Base-by-base conservation (phyloP, 2,888 invertebrate species). In the Plagodis dolabraria region DNA sequence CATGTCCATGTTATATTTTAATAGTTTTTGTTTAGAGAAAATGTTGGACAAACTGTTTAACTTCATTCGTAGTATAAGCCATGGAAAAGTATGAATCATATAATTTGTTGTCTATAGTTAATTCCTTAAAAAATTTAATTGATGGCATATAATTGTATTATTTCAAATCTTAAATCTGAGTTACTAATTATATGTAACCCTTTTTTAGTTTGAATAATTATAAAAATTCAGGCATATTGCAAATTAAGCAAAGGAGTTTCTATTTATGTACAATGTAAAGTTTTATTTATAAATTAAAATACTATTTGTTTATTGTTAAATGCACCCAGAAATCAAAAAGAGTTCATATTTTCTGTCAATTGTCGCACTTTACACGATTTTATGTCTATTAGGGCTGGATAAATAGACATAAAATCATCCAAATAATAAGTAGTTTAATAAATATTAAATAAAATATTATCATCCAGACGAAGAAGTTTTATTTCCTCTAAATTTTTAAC, bases 361-460 rank as follows among this genome's bases (percentile, higher is more conserved):
- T 63, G 49, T 46, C 49, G 45, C 55, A 54, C 61, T 60, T 45
- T 51, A 58, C 36, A 49, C 38, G 67, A 65, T 70, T 75, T 74
- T 77, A 69, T 72, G 74, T 76, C 78, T 77, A 69, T 65, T 70
- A 69, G 58, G 83, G 83, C 83, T 83, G 83, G 83, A 77, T 76
- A 71, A 68, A 56, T 71, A 70, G 73, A 77, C 69, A 71, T 75
- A 74, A 64, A 72, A 63, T 67, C 35, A 7, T 60, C 56, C 57
- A 50, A 51, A 66, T 43, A 60, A 60, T 40, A 65, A 57, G 38
- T 33, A 68, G 47, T 57, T 48, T 56, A 52, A 62, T 58, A 52
- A 48, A 36, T 47, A 58, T 64, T 40, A 55, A 66, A 57, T 53
- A 63, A 63, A 67, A 55, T 34, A 47, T 6, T 57, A 48, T 45